phyloP scores from a whole-genome alignment of 2,888 invertebrate species.

The Tupiocoris notatus region DNA sequence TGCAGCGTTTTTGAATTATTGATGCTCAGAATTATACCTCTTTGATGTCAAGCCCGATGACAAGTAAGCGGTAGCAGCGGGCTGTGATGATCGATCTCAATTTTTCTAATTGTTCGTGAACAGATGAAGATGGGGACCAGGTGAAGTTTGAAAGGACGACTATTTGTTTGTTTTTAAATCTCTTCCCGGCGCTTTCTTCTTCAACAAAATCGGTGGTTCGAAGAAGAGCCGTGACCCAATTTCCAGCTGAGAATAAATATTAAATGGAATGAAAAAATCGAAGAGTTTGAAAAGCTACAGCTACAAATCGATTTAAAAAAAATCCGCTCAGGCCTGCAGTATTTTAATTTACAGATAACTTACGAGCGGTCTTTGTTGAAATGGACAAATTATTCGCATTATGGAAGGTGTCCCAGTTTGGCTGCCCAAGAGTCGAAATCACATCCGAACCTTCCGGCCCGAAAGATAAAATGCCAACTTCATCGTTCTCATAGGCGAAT shows the following conservation, averaged over 20 bases:
- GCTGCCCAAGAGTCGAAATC: constrained; percentile 10
- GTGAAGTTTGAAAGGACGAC: constrained; percentile 43
- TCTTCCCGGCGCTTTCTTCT: constrained; percentile 38
- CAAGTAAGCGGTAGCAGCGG: background rate
- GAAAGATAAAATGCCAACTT: constrained; percentile 39
- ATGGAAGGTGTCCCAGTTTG: constrained; percentile 35
- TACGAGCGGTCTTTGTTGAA: background rate
- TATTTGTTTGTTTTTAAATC: constrained; percentile 39
- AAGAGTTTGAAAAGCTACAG: no score
- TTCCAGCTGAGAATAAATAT: constrained; percentile 5
- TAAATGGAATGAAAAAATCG: background rate
- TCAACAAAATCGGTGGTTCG: constrained; percentile 40
- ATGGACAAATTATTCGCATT: constrained; percentile 13
- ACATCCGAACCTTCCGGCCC: constrained; percentile 35
- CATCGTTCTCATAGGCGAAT: constrained; percentile 44
- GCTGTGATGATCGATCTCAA: constrained; percentile 6
- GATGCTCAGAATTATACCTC: no score
- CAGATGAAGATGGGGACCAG: background rate
- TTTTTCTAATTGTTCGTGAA: constrained; percentile 19
- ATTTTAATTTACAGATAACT: no score
- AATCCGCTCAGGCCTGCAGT: no score
- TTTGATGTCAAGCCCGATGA: constrained; percentile 41
- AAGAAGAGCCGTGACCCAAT: constrained; percentile 42
- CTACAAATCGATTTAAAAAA: no score
- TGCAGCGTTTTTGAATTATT: no score